Evolutionary conservation across 2,113 vertebrate species (phyloP), one percentile per base, ranked within the genome.

Genomic region (Zeus faber): DNA sequence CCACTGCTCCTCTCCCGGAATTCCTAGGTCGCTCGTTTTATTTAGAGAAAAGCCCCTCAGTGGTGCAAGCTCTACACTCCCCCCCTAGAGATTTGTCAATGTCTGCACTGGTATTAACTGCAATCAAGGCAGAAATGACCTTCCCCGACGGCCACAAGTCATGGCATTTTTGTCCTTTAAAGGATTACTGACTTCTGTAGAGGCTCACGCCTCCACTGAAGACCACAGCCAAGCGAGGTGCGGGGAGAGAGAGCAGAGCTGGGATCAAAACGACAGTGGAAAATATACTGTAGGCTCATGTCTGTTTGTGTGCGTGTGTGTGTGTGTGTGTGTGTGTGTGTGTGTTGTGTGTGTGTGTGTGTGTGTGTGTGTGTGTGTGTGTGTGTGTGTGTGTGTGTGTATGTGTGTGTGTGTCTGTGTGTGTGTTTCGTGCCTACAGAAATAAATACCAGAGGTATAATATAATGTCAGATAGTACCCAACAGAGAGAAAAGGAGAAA

Each of bases 231-330:
- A 44, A 53, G 54, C 26, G 29, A 54, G 63, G 41, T 67, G 46
- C 5, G 2, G 25, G 57, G 48, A 60, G 21, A 14, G 21, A 29
- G 37, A 58, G 59, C 2, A 70, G 74, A 76, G 62, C 65, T 52
- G 55, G 49, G 72, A 76, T 78, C 58, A 81, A 64, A 62, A 23
- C 39, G 20, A 49, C 9, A 2, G 41, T 55, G 53, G 64, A 50
- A 59, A 63, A 27, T 72, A 70, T 6, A 11, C 14, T 17, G 46
- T 6, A n/a, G n/a, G n/a, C 4, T 14, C 33, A 1, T 37, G 33
- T 37, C 9, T 14, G 33, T 9, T 37, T 37, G 53, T 66, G 44
- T 60, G 21, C 49, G 57, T 65, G 26, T 58, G 29, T 43, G 58
- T 43, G 51, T 54, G 52, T 49, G 13, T 14, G 16, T 33, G 23